A percentile compares a stretch with the other conserved stretches of the same genome.
phyloP scores from a whole-genome alignment of 2,888 invertebrate species.

The Brachypalpus laphriformis region DNA sequence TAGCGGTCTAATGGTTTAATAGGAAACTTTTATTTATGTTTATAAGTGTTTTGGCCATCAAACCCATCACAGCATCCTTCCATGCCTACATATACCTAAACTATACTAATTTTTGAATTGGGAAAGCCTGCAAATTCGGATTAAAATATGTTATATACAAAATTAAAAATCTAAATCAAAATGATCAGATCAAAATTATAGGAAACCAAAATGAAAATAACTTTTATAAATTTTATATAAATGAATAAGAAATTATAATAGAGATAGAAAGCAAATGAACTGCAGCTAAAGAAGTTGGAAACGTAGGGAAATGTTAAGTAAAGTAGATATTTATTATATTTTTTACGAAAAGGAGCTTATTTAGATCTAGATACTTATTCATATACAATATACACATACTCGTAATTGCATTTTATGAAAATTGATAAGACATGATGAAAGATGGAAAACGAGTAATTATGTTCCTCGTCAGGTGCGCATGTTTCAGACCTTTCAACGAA shows the following conservation, averaged over 20 bases:
- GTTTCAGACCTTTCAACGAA: conserved; percentile 13
- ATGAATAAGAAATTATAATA: neutral
- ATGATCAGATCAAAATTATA: conserved; percentile 38
- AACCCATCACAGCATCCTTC: too few species aligned
- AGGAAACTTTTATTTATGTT: too few species aligned
- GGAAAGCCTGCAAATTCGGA: neutral
- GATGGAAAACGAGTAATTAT: neutral
- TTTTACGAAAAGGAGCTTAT: conserved; percentile 69
- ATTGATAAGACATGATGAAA: conserved; percentile 2
- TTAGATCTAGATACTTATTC: conserved; percentile 69
- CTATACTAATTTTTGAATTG: neutral
- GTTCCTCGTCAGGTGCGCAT: conserved; percentile 24
- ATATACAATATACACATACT: conserved; percentile 53
- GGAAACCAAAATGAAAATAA: neutral
- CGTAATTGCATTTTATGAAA: conserved; percentile 31
- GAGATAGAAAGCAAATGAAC: conserved; percentile 11
- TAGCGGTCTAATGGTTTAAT: too few species aligned
- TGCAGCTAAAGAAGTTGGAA: conserved; percentile 29
- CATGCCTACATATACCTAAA: too few species aligned
- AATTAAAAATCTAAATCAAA: conserved; percentile 11
- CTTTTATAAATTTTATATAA: conserved; percentile 31
- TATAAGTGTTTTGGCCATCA: too few species aligned
- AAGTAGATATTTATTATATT: conserved; percentile 66
- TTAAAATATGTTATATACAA: neutral
- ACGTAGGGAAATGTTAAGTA: conserved; percentile 47